Conservation (phyloP, 2,888 invertebrate species). For the Drosophila anomalata region DNA sequence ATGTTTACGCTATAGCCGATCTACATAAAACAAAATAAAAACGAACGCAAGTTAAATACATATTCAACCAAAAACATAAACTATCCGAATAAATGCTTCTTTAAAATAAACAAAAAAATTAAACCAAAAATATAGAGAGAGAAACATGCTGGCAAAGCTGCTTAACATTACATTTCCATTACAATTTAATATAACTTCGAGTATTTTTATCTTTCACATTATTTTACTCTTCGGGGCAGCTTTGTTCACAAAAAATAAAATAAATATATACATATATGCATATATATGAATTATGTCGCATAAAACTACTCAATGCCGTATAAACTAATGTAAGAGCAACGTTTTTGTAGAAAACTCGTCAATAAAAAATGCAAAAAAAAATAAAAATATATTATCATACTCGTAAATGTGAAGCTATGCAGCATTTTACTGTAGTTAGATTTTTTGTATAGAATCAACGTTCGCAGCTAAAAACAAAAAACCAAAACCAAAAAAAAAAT, state of each 20-base stretch:
- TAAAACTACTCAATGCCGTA: conserved; percentile 61
- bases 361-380: conserved; percentile 54
- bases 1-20: conserved; percentile 74
- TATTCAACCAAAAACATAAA: conserved; percentile 25
- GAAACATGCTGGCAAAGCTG: conserved; percentile 51
- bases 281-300: conserved; percentile 52
- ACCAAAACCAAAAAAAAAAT: conserved; percentile 34
- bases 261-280: conserved; percentile 26
- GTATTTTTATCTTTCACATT: conserved; percentile 30
- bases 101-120: conserved; percentile 1
- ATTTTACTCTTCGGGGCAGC: conserved; percentile 44
- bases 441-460: conserved; percentile 78
- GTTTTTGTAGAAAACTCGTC: conserved; percentile 69
- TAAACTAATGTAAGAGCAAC: conserved; percentile 60
- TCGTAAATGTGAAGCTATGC: conserved; percentile 65
- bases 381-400: conserved; percentile 51
- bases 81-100: conserved; percentile 14
- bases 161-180: conserved; percentile 11
- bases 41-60: conserved; percentile 30
- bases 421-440: conserved; percentile 78
- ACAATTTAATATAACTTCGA: conserved; percentile 16
- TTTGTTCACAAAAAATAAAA: conserved; percentile 48
- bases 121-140: conserved; percentile 11
- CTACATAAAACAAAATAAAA: conserved; percentile 34
- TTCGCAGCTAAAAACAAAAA: conserved; percentile 65